These are phyloP conservation scores for Agrotis segetum DNA, from an alignment of 2,888 invertebrate genomes.

Conservation along the genomic window DNA sequence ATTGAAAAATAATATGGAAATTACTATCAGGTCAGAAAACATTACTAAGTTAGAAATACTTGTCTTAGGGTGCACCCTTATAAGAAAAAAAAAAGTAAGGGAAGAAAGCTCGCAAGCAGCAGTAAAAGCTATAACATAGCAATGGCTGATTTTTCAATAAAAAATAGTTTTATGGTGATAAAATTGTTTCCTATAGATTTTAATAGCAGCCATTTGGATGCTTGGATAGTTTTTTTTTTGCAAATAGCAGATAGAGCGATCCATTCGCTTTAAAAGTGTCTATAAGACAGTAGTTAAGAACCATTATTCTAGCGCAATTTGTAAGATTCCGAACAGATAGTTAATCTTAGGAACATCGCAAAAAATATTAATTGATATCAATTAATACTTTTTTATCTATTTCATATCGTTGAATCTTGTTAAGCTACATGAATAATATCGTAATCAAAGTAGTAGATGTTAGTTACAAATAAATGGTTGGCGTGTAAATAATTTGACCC, in stretches of 20 bases:
- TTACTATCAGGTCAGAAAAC: not conserved
- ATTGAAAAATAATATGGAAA: too few species aligned
- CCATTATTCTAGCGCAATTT: slow-evolving; percentile 46
- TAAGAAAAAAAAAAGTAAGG: not conserved
- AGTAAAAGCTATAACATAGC: too few species aligned
- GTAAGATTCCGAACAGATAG: slow-evolving; percentile 15
- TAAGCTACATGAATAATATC: slow-evolving; percentile 34
- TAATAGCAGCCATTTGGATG: slow-evolving; percentile 2
- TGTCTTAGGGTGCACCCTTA: too few species aligned
- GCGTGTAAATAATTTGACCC: slow-evolving; percentile 59
- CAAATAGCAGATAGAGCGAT: not conserved
- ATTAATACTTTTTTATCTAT: slow-evolving; percentile 21
- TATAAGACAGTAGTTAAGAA: slow-evolving; percentile 34
- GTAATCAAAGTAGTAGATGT: slow-evolving; percentile 45
- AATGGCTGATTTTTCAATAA: too few species aligned
- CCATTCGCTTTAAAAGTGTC: slow-evolving; percentile 13
- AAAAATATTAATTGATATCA: slow-evolving; percentile 29
- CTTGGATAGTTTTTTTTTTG: not conserved
- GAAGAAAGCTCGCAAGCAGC: too few species aligned
- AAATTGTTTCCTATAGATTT: not conserved
- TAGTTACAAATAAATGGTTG: slow-evolving; percentile 45
- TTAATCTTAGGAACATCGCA: slow-evolving; percentile 28
- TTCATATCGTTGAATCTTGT: slow-evolving; percentile 19
- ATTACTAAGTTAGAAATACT: not conserved
- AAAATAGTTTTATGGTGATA: too few species aligned